These are phyloP conservation scores for Virgularia gustaviana DNA, from an alignment of 92 coral and sea anemone species.

Conservation along the genomic window DNA sequence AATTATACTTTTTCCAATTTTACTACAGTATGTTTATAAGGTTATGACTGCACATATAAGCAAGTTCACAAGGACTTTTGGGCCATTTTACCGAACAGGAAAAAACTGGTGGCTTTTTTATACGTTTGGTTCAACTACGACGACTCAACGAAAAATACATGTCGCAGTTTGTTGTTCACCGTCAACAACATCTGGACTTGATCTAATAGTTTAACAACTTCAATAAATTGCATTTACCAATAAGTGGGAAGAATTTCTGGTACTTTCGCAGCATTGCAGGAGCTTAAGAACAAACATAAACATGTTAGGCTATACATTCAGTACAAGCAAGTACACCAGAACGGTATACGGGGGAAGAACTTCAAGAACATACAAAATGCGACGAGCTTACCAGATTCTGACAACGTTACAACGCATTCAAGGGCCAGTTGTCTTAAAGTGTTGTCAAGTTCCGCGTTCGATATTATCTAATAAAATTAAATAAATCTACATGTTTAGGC, in stretches of 20 bases:
- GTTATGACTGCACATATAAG: too few relatives aligned
- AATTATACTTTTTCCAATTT: too few relatives aligned
- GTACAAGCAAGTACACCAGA: neutral
- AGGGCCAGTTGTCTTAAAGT: constrained; percentile 83
- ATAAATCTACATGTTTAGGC: too few relatives aligned
- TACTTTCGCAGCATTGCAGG: constrained; percentile 96
- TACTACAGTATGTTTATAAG: too few relatives aligned
- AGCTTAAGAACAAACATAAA: constrained; percentile 45
- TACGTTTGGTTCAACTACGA: too few relatives aligned
- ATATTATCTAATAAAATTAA: constrained; percentile 80
- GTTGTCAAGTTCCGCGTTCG: constrained; percentile 67
- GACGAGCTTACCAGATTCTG: constrained; percentile 71
- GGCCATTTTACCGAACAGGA: too few relatives aligned
- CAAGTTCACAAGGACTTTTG: too few relatives aligned
- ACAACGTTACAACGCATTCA: constrained; percentile 92
- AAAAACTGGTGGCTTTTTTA: too few relatives aligned
- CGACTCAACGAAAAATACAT: too few relatives aligned
- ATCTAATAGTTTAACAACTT: neutral
- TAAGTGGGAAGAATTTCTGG: constrained; percentile 77
- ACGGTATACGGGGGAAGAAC: neutral
- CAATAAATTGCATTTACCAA: constrained; percentile 56
- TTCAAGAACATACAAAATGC: neutral
- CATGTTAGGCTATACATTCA: neutral
- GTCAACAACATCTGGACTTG: neutral
- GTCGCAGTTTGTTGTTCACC: too few relatives aligned